Evolutionary conservation across 2,888 invertebrate genomes (phyloP).

Genomic region (Erebia aethiops): DNA sequence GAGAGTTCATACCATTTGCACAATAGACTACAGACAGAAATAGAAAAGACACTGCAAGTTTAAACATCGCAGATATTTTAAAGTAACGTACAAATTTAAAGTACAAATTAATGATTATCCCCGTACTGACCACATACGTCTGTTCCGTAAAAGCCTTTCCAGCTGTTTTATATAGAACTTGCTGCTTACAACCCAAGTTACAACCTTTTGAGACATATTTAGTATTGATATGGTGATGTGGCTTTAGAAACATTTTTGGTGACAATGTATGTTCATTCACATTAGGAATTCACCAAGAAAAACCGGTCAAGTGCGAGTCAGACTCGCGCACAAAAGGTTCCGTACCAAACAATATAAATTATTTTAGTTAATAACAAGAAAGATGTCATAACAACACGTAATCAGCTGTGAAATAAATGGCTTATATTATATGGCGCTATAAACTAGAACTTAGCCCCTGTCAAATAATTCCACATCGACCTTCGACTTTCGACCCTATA

Average conservation of each 20-base stretch:
- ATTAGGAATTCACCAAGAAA: neutral
- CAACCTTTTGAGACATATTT: constrained; percentile 13
- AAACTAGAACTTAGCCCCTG: no score
- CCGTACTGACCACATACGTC: constrained; percentile 22
- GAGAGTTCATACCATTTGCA: constrained; percentile 5
- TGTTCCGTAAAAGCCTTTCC: constrained; percentile 20
- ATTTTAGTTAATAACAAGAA: no score
- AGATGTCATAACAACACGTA: no score
- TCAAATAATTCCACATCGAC: no score
- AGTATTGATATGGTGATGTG: constrained; percentile 32
- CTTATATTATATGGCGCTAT: no score
- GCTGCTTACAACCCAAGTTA: constrained; percentile 17
- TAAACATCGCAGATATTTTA: neutral
- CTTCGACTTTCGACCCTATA: no score
- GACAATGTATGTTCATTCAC: constrained; percentile 8
- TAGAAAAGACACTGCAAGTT: neutral
- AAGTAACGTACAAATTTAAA: no score
- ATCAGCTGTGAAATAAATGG: no score
- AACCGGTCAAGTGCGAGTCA: neutral
- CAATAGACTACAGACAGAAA: neutral
- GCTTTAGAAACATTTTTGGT: constrained; percentile 11
- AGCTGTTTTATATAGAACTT: constrained; percentile 27
- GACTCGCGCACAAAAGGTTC: no score
- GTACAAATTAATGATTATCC: neutral
- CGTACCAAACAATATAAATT: no score